Evolutionary conservation across 1,140 invertebrate species (phyloP), one percentile per base, ranked within the genome.

Genomic region (fruit fly (Drosophila melanogaster)): DNA sequence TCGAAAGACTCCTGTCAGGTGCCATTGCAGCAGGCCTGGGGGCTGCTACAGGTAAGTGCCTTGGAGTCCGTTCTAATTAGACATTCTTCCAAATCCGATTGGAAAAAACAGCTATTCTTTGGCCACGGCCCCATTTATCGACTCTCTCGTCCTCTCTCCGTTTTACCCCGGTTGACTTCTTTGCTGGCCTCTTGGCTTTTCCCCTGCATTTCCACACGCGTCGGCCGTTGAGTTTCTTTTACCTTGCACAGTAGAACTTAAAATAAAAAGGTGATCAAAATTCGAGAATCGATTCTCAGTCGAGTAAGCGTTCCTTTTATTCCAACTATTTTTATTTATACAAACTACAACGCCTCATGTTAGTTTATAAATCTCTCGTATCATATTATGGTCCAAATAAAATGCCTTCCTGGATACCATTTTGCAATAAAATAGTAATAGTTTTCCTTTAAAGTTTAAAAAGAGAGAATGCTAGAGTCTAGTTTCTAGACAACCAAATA

Each of bases 101-200:
- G 60, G 41, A 56, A 44, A 58, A 58, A 49, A 14, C 35, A 66
- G 41, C 33, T 46, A 12, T 24, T 41, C 30, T 72, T 57, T 58
- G 81, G 77, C 73, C 81, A 66, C 79, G 74, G 78, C 79, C 65
- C 70, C 83, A 76, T 86, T 79, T 87, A 86, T 69, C 71, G 83
- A 75, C 83, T 69, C 54, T 67, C 57, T 81, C 71, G 57, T 79
- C 69, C 47, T 64, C 51, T 57, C 50, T 24, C 30, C 26, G 6
- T 10, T 33, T 37, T 67, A 22, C 40, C n/a, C 33, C 33, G 19
- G 43, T 10, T 43, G 38, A 37, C 47, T 67, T 30, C 30, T 44
- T 43, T 54, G 61, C 40, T 69, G 49, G 30, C 47, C 44, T 67
- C 33, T 65, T 50, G 26, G 57, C 70, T 58, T 76, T 62, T 57